Base-by-base conservation (phyloP, 2,113 vertebrate genomes). In the Mormoops blainvillei region DNA sequence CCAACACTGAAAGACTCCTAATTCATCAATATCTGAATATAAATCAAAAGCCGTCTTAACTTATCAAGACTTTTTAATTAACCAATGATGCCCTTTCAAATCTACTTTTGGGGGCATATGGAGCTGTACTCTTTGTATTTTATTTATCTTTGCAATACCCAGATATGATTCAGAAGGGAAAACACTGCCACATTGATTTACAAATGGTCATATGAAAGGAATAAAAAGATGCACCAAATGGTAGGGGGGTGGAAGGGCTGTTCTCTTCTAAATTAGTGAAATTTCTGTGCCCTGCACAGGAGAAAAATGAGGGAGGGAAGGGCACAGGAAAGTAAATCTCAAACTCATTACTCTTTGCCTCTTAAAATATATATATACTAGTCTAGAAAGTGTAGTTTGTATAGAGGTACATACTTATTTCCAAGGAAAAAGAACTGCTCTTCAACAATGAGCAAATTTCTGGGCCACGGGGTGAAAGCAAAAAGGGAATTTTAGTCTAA, bases 61-160 rank as follows among this genome's bases (percentile, higher is more conserved):
- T 68, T 15, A 78, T 16, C 68, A 80, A 73, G 28, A 87, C 76
- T 61, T 73, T 31, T n/a, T 77, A 81, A 71, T 89, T 82, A 89
- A 89, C 38, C 70, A 89, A 61, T 33, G 20, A 71, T 6, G 9
- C 65, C 26, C 74, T 93, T 91, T 78, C 80, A 68, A 74, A 70
- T 80, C 43, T 56, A 89, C 91, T 74, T 89, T 22, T 83, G 38
- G 31, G 58, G 16, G 93, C 65, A 89, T 78, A 80, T 38, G 65
- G 45, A 83, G 20, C 41, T 86, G 13, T 54, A 88, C 22, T 63
- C 28, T 58, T 43, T 87, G 33, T 67, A 76, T 77, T 94, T 70
- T 93, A 52, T 22, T 54, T 84, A 77, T n/a, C 19, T 94, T 77
- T 95, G 76, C 88, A 94, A 89, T 80, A 77, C 38, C 52, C 82